Evolutionary conservation across 2,888 invertebrate species (phyloP).

Genomic region (Polymixis lichenea): DNA sequence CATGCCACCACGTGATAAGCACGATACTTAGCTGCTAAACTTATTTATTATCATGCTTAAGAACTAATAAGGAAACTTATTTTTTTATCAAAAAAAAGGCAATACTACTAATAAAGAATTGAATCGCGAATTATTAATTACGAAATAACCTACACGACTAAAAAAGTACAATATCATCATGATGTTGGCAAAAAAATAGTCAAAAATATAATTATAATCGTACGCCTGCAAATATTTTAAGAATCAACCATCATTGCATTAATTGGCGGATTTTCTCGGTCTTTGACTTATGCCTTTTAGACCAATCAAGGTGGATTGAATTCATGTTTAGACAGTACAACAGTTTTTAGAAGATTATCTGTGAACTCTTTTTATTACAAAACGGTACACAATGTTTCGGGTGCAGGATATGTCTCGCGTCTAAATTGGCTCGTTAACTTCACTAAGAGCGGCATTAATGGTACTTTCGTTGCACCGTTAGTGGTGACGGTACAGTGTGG

Average conservation of each 20-base stretch:
- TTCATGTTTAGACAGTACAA: conserved; percentile 2
- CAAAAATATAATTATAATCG: conserved; percentile 20
- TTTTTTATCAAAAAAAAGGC: conserved; percentile 35
- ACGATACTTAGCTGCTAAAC: neutral
- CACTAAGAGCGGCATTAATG: conserved; percentile 38
- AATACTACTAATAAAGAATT: conserved; percentile 14
- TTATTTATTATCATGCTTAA: conserved; percentile 30
- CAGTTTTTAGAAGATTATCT: neutral
- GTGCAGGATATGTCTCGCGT: conserved; percentile 13
- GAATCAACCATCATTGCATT: neutral
- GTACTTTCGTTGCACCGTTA: conserved; percentile 51
- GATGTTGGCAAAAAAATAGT: conserved; percentile 30
- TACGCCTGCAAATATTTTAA: conserved; percentile 26
- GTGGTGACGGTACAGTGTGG: neutral
- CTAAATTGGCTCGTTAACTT: conserved; percentile 52
- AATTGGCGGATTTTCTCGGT: conserved; percentile 28
- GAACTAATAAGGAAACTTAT: conserved; percentile 59
- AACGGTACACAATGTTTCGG: conserved; percentile 34
- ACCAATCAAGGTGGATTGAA: conserved; percentile 24
- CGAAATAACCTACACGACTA: conserved; percentile 16
- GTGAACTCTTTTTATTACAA: conserved; percentile 17
- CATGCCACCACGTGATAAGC: neutral
- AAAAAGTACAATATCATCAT: conserved; percentile 38
- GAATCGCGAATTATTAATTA: conserved; percentile 33
- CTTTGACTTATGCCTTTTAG: conserved; percentile 5